Conservation (phyloP, 2,888 invertebrate species). For the Petrolisthes cinctipes region DNA sequence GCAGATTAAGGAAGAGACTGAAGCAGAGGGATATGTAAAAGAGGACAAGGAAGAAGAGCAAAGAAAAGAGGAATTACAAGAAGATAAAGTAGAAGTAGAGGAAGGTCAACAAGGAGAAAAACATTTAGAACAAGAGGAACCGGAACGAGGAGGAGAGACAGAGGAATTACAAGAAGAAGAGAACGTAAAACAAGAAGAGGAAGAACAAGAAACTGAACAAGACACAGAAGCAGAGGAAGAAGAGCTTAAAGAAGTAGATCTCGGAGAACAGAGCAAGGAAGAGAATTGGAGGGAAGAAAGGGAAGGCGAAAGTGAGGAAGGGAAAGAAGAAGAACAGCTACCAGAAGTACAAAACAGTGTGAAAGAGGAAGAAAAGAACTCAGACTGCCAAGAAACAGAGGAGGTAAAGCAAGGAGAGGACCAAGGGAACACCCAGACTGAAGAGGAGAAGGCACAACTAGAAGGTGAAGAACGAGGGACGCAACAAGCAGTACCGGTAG, state of each 20-base stretch:
- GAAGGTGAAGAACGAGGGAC: not conserved
- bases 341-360: conserved; percentile 8
- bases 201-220: not conserved
- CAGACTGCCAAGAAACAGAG: not conserved
- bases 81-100: not conserved
- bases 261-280: not conserved
- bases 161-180: not conserved
- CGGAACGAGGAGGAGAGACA: not conserved
- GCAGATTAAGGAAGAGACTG: not conserved
- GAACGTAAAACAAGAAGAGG: not conserved
- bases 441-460: conserved; percentile 3
- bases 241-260: not conserved
- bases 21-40: not conserved
- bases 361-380: not conserved
- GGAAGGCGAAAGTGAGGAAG: not conserved
- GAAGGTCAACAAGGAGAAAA: not conserved
- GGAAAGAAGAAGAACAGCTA: conserved; percentile 9
- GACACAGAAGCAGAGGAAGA: conserved; percentile 6
- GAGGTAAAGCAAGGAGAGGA: not conserved
- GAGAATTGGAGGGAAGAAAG: not conserved
- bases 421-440: not conserved
- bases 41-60: not conserved
- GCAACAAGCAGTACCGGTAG: too few relatives aligned
- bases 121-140: conserved; percentile 2
- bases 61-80: not conserved